Conservation (phyloP, 2,113 vertebrate species). For the Grammomys dolichurus region DNA sequence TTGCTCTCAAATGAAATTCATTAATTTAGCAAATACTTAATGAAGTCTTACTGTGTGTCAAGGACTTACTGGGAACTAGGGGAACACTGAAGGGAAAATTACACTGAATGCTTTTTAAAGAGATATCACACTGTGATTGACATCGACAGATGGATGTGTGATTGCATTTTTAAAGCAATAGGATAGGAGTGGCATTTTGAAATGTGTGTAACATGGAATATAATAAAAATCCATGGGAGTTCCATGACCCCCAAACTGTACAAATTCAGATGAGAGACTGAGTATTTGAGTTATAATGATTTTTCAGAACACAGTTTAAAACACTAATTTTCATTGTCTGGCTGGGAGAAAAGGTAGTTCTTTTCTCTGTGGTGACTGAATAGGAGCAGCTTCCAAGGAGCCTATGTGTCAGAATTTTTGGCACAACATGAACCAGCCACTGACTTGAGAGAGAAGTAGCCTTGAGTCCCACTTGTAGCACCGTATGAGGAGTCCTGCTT, state of each 20-base stretch:
- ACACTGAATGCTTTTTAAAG: neutral
- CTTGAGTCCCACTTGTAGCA: neutral
- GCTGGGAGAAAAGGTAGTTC: neutral
- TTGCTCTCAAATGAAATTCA: neutral
- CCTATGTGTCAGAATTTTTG: neutral
- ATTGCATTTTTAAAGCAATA: neutral
- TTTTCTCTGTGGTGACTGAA: neutral
- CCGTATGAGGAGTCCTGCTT: neutral
- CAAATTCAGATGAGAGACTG: neutral
- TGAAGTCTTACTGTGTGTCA: neutral
- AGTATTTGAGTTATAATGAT: neutral
- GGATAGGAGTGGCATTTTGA: neutral
- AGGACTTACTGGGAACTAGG: neutral
- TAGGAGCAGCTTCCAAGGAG: neutral
- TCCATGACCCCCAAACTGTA: neutral
- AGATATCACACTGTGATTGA: neutral
- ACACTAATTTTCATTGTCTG: neutral
- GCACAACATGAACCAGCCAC: neutral
- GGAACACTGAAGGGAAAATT: neutral
- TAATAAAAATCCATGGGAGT: neutral
- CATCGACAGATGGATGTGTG: neutral
- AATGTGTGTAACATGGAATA: neutral
- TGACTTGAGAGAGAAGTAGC: neutral
- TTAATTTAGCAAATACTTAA: conserved; percentile 43
- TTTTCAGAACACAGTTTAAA: neutral